These are phyloP conservation scores for Parazoanthus atlanticus DNA, from an alignment of 92 coral and sea anemone genomes.

Conservation along the genomic window DNA sequence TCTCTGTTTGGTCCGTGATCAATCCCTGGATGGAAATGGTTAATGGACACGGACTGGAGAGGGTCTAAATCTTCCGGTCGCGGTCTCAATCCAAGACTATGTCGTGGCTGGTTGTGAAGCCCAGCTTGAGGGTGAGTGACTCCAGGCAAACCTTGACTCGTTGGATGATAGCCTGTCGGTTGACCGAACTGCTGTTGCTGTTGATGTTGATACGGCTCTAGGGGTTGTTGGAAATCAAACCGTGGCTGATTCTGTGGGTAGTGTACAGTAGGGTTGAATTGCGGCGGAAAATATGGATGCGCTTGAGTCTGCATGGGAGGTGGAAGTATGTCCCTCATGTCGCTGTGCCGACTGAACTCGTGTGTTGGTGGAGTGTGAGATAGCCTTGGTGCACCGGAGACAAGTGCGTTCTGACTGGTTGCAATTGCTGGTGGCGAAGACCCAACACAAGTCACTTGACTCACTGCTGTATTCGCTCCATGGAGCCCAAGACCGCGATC, in stretches of 20 bases:
- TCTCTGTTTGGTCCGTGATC: slow-evolving; percentile 89
- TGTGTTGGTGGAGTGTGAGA: slow-evolving; percentile 92
- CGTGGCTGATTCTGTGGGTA: slow-evolving; percentile 93
- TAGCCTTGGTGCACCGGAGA: slow-evolving; percentile 81
- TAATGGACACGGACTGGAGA: slow-evolving; percentile 83
- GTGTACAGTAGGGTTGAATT: slow-evolving; percentile 91
- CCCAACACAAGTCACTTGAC: slow-evolving; percentile 71
- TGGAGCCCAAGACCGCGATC: slow-evolving; percentile 97
- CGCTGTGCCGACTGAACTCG: slow-evolving; percentile 71
- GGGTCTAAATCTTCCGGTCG: slow-evolving; percentile 82
- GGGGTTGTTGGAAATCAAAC: slow-evolving; percentile 94
- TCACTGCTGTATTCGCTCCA: slow-evolving; percentile 77
- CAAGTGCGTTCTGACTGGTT: slow-evolving; percentile 73
- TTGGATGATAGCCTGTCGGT: slow-evolving; percentile 79
- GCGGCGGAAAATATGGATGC: slow-evolving; percentile 92
- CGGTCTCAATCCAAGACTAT: slow-evolving; percentile 72
- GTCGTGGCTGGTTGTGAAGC: slow-evolving; percentile 83
- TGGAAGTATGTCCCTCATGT: slow-evolving; percentile 87
- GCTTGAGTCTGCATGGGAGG: slow-evolving; percentile 94
- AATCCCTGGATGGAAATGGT: slow-evolving; percentile 87
- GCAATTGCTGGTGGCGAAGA: slow-evolving; percentile 71
- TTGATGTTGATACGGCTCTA: slow-evolving; percentile 92
- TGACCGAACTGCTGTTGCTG: slow-evolving; percentile 89
- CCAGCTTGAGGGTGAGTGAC: slow-evolving; percentile 69
- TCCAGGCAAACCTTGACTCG: slow-evolving; percentile 79